These are phyloP conservation scores for Imbricaverruca yamaguchii DNA, from an alignment of 2,888 invertebrate species.

Conservation along the genomic window DNA sequence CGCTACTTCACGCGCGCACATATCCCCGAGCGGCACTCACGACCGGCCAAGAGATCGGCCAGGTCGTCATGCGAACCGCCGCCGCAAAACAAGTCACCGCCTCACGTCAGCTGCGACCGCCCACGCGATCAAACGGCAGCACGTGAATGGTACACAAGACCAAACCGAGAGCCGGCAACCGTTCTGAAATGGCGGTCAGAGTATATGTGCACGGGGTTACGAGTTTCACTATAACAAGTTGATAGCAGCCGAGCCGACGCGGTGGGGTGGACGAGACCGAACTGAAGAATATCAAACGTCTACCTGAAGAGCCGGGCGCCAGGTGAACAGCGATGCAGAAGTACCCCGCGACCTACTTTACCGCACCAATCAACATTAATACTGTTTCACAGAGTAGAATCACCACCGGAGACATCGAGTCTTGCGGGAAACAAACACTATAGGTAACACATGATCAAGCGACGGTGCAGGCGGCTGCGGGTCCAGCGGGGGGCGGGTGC, in stretches of 20 bases:
- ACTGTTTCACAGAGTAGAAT: conserved; percentile 21
- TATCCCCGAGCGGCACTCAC: too few species aligned
- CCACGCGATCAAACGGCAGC: neutral
- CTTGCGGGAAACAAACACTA: neutral
- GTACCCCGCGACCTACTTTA: neutral
- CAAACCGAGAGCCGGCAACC: neutral
- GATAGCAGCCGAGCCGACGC: neutral
- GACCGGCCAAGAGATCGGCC: too few species aligned
- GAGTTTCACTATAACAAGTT: neutral
- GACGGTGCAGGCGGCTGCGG: neutral
- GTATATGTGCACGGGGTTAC: neutral
- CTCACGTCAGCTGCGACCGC: neutral
- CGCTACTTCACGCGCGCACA: too few species aligned
- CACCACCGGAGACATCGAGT: neutral
- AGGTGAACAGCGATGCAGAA: neutral
- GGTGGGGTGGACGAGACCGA: neutral
- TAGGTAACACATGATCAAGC: neutral
- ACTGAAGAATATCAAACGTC: neutral
- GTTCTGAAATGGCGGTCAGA: conserved; percentile 2
- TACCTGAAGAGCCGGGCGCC: neutral
- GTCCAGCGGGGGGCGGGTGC: neutral
- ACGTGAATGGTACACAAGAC: neutral
- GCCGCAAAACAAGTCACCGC: neutral
- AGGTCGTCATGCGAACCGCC: too few species aligned
- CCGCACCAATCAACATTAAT: conserved; percentile 3